Percentiles rank a stretch among this genome's conserved stretches.
phyloP scores from a whole-genome alignment of 2,113 vertebrate genomes.

The Beaufortia kweichowensis region DNA sequence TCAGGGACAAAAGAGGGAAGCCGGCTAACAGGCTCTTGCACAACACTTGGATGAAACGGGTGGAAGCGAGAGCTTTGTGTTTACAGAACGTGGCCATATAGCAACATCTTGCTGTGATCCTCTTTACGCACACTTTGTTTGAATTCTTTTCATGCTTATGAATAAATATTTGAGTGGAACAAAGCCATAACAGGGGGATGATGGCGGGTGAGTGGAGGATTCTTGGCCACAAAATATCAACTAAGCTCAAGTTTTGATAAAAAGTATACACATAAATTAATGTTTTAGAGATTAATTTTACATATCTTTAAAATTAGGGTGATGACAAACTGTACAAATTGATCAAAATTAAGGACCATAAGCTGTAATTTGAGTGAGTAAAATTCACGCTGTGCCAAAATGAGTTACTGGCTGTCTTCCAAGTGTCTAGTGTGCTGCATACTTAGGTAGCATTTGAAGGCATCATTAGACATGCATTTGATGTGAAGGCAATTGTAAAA shows the following conservation, averaged over 20 bases:
- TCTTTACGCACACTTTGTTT: conserved; percentile 28
- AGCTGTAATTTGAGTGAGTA: too few relatives aligned
- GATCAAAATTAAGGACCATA: too few relatives aligned
- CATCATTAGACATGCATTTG: too few relatives aligned
- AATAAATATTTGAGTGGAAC: conserved; percentile 46
- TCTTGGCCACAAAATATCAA: neutral
- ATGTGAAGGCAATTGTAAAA: too few relatives aligned
- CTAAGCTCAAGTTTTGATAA: neutral
- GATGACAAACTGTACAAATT: too few relatives aligned
- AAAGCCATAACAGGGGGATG: conserved; percentile 15
- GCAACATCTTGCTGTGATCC: conserved; percentile 39
- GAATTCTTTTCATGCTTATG: conserved; percentile 28
- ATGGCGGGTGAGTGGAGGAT: neutral
- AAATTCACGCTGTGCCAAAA: too few relatives aligned
- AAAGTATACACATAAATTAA: too few relatives aligned
- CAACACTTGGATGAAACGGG: conserved; percentile 29
- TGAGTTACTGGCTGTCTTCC: too few relatives aligned
- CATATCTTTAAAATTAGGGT: too few relatives aligned
- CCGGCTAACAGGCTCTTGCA: conserved; percentile 36
- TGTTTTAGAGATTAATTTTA: too few relatives aligned
- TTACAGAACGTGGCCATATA: conserved; percentile 19
- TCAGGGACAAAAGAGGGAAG: conserved; percentile 53
- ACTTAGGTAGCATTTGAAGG: too few relatives aligned
- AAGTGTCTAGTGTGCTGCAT: too few relatives aligned
- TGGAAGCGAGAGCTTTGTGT: conserved; percentile 38